phyloP scores from a whole-genome alignment of 2,888 invertebrate species.

The Caenorhabditis wallacei region DNA sequence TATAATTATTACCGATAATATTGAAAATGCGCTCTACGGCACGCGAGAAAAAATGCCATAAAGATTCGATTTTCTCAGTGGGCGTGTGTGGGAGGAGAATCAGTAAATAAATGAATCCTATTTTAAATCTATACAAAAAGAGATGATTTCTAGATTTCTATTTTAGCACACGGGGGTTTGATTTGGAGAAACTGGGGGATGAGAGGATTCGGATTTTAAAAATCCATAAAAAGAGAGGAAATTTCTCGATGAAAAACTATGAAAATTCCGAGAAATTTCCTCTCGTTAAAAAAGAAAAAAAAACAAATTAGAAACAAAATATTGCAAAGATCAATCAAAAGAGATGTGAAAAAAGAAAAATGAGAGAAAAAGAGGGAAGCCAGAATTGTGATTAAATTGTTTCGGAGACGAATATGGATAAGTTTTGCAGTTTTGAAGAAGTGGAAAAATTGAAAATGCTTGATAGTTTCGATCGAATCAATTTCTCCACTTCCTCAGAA shows the following conservation, averaged over 20 bases:
- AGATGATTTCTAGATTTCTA: slow-evolving; percentile 12
- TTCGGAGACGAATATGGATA: slow-evolving; percentile 35
- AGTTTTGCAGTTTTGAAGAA: slow-evolving; percentile 12
- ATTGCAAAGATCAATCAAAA: slow-evolving; percentile 3
- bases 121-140: slow-evolving; percentile 29
- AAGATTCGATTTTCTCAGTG: background rate
- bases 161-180: slow-evolving; percentile 42
- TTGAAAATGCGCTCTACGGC: slow-evolving; percentile 28
- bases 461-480: background rate
- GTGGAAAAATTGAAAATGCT: slow-evolving; percentile 3
- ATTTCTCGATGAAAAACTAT: slow-evolving; percentile 68
- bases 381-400: slow-evolving; percentile 58
- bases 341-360: background rate
- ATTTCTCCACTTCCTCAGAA: background rate
- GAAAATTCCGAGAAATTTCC: too few relatives aligned
- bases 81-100: background rate
- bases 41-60: slow-evolving; percentile 5
- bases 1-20: slow-evolving; percentile 18
- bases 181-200: background rate
- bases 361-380: slow-evolving; percentile 15
- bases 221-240: slow-evolving; percentile 39
- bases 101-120: slow-evolving; percentile 1
- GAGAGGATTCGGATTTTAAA: slow-evolving; percentile 24
- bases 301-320: slow-evolving; percentile 41
- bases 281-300: slow-evolving; percentile 4